Conservation (phyloP, 2,797 vertebrate genomes). For the Somateria mollissima region DNA sequence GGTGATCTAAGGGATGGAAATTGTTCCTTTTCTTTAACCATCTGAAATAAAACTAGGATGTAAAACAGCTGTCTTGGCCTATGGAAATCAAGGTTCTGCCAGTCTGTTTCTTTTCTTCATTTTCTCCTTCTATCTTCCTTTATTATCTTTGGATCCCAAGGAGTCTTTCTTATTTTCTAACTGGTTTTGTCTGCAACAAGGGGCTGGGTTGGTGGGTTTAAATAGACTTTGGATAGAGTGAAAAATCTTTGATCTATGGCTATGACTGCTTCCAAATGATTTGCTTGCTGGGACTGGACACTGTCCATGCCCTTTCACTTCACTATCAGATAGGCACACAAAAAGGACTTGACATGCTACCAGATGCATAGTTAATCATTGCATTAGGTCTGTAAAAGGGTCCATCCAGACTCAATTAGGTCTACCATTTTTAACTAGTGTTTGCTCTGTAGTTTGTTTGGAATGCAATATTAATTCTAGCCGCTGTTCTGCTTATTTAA, state of each 20-base stretch:
- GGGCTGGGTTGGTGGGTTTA: conserved; percentile 78
- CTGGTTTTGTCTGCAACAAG: conserved; percentile 77
- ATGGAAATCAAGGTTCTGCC: conserved; percentile 72
- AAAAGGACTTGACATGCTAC: conserved; percentile 79
- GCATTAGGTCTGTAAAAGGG: conserved; percentile 71
- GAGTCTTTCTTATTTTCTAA: conserved; percentile 85
- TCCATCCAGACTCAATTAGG: conserved; percentile 66
- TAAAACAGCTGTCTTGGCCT: conserved; percentile 79
- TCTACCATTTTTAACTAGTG: conserved; percentile 65
- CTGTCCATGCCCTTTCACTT: conserved; percentile 85
- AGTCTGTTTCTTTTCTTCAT: conserved; percentile 82
- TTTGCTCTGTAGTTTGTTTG: conserved; percentile 50
- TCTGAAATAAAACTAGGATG: conserved; percentile 77
- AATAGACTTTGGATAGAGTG: conserved; percentile 79
- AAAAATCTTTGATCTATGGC: conserved; percentile 92
- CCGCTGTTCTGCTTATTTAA: conserved; percentile 24
- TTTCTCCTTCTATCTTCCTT: conserved; percentile 79
- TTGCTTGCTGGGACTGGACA: conserved; percentile 87
- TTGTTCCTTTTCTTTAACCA: conserved; percentile 69
- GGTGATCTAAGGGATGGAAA: conserved; percentile 75
- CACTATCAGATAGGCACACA: conserved; percentile 84
- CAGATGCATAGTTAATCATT: conserved; percentile 85
- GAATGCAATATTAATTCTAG: conserved; percentile 41
- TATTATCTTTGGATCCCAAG: conserved; percentile 86
- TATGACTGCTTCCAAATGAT: conserved; percentile 89